Evolutionary conservation across 1,140 invertebrate genomes (phyloP), one percentile per base, ranked within the genome.

Genomic region (Danaus plexippus): DNA sequence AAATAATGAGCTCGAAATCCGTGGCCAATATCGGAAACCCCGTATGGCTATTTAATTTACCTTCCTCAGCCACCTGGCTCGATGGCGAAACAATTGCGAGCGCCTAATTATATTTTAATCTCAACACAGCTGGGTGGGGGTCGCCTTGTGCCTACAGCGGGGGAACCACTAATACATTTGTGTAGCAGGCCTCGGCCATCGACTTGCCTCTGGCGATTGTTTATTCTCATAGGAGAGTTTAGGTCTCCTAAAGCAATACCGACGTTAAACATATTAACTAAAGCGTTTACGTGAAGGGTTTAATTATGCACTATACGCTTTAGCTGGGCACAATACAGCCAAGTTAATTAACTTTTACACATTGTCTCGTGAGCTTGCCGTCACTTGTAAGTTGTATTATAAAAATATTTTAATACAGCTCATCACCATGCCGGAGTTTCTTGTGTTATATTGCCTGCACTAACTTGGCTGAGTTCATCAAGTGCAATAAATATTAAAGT

Each of bases 31-130:
- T 83, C 80, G 74, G 78, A 77, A 82, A 73, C 75, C 78, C 64
- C 78, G 74, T 75, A 81, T 71, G 74, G 75, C 68, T 77, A 75
- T 85, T 83, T 85, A 83, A 85, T 83, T 80, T 77, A 81, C 74
- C 77, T 82, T 77, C 74, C 69, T 66, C 63, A 68, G 69, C 69
- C 78, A 85, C 78, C 79, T 85, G 82, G 73, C 72, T 74, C 79
- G 75, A 86, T 84, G 77, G 75, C 68, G 74, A 84, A 83, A 84
- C 77, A 76, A 86, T 86, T 81, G 79, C 77, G 74, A 67, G 65
- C 75, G 75, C 76, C 79, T 86, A 86, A 84, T 86, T 86, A 84
- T 86, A 80, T 86, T 84, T 86, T 86, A 86, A 86, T 86, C 80
- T 76, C 73, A 74, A 80, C 77, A 69, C 65, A 32, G 22, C 22